Evolutionary conservation across 2,888 invertebrate species (phyloP).

Genomic region (Dasysyrphus tricinctus): DNA sequence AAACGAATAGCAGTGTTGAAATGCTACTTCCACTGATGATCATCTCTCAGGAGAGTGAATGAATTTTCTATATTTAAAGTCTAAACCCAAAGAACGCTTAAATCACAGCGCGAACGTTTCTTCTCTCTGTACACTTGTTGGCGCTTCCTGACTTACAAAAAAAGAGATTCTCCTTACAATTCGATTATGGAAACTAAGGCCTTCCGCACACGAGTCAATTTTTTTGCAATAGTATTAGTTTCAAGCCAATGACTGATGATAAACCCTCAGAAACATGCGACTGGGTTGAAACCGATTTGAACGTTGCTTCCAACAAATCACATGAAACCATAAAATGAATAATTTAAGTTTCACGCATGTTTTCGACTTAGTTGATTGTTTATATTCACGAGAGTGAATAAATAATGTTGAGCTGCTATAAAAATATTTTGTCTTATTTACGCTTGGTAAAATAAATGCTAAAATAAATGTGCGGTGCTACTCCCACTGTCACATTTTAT

Average conservation of each 20-base stretch:
- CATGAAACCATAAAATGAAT: too few species aligned
- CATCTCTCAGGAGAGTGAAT: conserved; percentile 13
- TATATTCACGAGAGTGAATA: too few species aligned
- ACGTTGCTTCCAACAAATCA: too few species aligned
- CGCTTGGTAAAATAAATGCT: too few species aligned
- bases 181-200: neutral
- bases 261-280: too few species aligned
- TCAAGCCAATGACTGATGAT: neutral
- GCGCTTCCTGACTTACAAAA: neutral
- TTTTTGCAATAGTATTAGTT: neutral
- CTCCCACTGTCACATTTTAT: too few species aligned
- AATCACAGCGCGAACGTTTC: neutral
- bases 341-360: too few species aligned
- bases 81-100: neutral
- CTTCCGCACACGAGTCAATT: neutral
- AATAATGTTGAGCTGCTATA: too few species aligned
- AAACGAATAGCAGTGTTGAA: neutral
- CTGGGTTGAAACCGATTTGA: too few species aligned
- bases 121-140: conserved; percentile 20
- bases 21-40: conserved; percentile 10
- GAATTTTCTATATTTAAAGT: conserved; percentile 13
- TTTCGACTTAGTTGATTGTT: too few species aligned
- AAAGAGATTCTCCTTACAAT: neutral
- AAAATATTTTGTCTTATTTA: too few species aligned
- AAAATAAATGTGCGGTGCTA: too few species aligned